These are phyloP conservation scores for Synodontis membranacea DNA, from an alignment of 2,113 vertebrate species.

Conservation along the genomic window DNA sequence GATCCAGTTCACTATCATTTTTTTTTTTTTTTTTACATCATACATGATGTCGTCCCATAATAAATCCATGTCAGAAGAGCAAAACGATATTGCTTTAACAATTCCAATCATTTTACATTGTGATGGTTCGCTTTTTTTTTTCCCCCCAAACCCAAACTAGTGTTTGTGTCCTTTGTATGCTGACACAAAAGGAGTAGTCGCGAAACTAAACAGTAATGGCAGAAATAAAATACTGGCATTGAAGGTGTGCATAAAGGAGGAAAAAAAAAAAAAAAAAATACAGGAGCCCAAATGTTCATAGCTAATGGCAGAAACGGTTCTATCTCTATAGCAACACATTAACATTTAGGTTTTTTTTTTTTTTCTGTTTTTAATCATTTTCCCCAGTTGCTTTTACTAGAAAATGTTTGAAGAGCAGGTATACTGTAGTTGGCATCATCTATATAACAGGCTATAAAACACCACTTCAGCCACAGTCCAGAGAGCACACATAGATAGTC, in stretches of 20 bases:
- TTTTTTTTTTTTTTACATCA: constrained; percentile 23
- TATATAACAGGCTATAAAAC: constrained; percentile 98
- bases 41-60: constrained; percentile 12
- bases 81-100: constrained; percentile 55
- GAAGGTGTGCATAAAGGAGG: constrained; percentile 48
- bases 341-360: constrained; percentile 79
- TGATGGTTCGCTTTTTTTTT: constrained; percentile 20
- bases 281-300: constrained; percentile 79
- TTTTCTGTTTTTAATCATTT: constrained; percentile 70
- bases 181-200: constrained; percentile 35
- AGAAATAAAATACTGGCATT: constrained; percentile 39
- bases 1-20: neutral
- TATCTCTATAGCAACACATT: constrained; percentile 94
- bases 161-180: constrained; percentile 31
- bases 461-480: constrained; percentile 87
- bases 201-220: neutral
- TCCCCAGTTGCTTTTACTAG: constrained; percentile 75
- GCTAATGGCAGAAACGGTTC: constrained; percentile 86
- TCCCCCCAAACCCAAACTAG: constrained; percentile 29
- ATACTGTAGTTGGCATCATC: constrained; percentile 88
- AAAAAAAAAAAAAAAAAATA: constrained; percentile 66
- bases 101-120: constrained; percentile 33
- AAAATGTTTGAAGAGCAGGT: constrained; percentile 85
- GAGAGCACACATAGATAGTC: constrained; percentile 87
- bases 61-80: constrained; percentile 42